Evolutionary conservation across 2,888 invertebrate genomes (phyloP).

Genomic region (Tanypteryx hageni): DNA sequence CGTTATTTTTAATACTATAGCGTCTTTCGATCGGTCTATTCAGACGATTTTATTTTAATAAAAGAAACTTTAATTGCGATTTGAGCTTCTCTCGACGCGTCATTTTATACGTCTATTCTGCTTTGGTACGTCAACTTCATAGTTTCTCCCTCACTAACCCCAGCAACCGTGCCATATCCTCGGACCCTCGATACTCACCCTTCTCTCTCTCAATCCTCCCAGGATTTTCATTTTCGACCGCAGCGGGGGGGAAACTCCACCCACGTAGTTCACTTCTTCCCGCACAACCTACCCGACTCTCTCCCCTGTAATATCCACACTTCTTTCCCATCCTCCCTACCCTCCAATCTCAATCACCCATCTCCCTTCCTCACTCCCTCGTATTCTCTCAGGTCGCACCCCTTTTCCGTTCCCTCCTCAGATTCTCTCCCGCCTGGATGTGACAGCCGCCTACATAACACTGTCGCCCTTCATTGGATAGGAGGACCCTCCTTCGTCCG

Average conservation of each 20-base stretch:
- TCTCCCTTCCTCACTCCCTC: too few relatives aligned
- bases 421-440: neutral
- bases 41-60: too few relatives aligned
- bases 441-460: constrained; percentile 11
- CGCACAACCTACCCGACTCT: neutral
- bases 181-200: neutral
- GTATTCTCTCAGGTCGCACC: too few relatives aligned
- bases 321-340: neutral
- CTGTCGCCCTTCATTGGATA: neutral
- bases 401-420: neutral
- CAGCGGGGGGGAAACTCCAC: neutral
- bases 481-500: neutral
- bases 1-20: too few relatives aligned
- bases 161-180: neutral
- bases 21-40: too few relatives aligned
- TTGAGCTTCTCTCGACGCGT: too few relatives aligned
- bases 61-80: too few relatives aligned
- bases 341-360: neutral
- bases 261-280: neutral
- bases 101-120: too few relatives aligned
- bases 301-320: neutral
- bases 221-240: constrained; percentile 18
- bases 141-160: neutral
- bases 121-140: neutral
- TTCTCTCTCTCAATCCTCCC: neutral